Conservation (phyloP, 2,113 vertebrate species). For the Nicator chloris region DNA sequence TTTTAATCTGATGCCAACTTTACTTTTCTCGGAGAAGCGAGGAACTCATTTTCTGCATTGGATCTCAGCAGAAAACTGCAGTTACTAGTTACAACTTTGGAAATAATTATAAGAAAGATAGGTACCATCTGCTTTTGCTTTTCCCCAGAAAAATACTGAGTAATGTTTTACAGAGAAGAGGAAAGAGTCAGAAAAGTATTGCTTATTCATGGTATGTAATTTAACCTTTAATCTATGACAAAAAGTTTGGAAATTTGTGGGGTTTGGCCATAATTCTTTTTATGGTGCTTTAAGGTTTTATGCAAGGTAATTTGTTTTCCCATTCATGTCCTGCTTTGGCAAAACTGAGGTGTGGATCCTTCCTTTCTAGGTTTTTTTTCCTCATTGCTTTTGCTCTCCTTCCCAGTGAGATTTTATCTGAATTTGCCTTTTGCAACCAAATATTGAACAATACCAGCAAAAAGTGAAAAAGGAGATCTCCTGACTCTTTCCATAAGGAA, state of each 20-base stretch:
- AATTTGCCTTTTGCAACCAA: background rate
- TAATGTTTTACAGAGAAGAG: background rate
- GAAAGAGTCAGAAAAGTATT: background rate
- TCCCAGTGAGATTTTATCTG: background rate
- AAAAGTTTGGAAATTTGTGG: background rate
- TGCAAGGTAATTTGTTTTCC: background rate
- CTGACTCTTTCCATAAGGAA: background rate
- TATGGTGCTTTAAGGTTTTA: background rate
- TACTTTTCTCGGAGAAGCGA: background rate
- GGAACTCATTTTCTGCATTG: background rate
- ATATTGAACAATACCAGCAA: background rate
- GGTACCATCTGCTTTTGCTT: accelerated
- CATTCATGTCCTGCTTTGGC: background rate
- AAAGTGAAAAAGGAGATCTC: background rate
- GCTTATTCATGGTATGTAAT: background rate
- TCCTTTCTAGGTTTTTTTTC: background rate
- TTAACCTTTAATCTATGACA: background rate
- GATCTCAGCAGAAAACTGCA: background rate
- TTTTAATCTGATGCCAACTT: background rate
- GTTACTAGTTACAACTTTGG: background rate
- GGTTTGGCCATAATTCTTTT: background rate
- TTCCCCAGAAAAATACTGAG: background rate
- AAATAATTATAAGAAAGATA: background rate
- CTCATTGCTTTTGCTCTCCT: background rate
- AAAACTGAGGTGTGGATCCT: background rate